phyloP scores from a whole-genome alignment of 2,113 vertebrate species.

The Leptobrachium leishanense region DNA sequence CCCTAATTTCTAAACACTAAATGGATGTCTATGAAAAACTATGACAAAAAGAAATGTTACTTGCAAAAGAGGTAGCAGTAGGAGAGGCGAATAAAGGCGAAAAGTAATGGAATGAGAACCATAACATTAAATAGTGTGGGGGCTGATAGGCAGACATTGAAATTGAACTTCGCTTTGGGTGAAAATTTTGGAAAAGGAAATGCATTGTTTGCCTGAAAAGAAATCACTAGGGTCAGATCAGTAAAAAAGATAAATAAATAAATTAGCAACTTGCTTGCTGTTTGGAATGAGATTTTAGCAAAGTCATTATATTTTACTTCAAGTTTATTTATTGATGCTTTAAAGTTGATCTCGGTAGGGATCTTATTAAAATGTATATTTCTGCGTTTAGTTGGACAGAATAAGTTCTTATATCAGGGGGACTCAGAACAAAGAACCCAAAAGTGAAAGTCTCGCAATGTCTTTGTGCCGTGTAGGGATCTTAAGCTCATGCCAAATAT shows the following conservation, averaged over 20 bases:
- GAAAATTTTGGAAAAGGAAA: constrained; percentile 8
- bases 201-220: constrained; percentile 2
- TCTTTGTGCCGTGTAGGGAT: background rate
- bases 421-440: background rate
- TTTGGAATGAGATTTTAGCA: background rate
- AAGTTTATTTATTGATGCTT: background rate
- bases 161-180: background rate
- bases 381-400: background rate
- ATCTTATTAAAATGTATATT: background rate
- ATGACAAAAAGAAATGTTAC: constrained; percentile 7
- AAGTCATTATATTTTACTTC: background rate
- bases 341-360: background rate
- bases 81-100: background rate
- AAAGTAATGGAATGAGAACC: background rate
- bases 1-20: constrained; percentile 7
- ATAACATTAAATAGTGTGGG: too few species aligned
- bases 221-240: background rate
- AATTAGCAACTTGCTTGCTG: too few species aligned
- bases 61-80: constrained; percentile 16
- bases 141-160: background rate
- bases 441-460: background rate
- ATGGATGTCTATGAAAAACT: background rate
- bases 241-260: too few species aligned
- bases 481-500: background rate
- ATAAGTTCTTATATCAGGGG: background rate